phyloP scores from a whole-genome alignment of 2,113 vertebrate species.

The Ploceus nigricollis region DNA sequence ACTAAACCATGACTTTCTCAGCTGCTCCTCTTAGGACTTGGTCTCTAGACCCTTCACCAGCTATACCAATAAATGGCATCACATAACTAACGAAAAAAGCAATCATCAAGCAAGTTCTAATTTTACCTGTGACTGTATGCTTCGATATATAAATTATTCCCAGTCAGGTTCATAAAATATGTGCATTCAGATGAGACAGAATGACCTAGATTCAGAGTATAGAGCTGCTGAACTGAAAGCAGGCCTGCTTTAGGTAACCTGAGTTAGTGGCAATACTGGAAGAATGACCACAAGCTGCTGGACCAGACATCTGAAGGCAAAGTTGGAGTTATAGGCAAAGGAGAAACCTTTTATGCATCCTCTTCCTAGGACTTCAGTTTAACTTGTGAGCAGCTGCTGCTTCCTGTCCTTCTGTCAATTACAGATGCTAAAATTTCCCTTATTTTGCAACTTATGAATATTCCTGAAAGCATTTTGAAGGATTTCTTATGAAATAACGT shows the following conservation, averaged over 20 bases:
- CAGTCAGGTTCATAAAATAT: background rate
- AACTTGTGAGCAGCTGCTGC: background rate
- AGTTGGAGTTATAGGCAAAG: background rate
- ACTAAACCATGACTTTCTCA: background rate
- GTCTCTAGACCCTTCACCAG: background rate
- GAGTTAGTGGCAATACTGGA: background rate
- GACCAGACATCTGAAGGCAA: background rate
- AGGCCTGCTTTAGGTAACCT: background rate
- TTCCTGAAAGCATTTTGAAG: background rate
- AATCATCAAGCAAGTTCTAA: background rate
- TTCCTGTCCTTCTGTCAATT: background rate
- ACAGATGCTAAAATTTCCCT: background rate
- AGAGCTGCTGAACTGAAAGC: background rate
- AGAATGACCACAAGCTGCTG: background rate
- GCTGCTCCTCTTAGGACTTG: background rate
- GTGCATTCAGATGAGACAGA: background rate
- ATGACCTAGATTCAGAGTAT: background rate
- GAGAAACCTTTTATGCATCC: background rate
- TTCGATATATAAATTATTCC: background rate
- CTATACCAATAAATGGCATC: background rate
- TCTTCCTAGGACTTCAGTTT: background rate
- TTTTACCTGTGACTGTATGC: background rate
- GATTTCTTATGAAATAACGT: background rate
- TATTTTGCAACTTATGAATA: conserved; percentile 12
- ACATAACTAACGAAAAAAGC: background rate